Base-by-base conservation (phyloP, 2,797 vertebrate genomes). In the Glyptemys insculpta region DNA sequence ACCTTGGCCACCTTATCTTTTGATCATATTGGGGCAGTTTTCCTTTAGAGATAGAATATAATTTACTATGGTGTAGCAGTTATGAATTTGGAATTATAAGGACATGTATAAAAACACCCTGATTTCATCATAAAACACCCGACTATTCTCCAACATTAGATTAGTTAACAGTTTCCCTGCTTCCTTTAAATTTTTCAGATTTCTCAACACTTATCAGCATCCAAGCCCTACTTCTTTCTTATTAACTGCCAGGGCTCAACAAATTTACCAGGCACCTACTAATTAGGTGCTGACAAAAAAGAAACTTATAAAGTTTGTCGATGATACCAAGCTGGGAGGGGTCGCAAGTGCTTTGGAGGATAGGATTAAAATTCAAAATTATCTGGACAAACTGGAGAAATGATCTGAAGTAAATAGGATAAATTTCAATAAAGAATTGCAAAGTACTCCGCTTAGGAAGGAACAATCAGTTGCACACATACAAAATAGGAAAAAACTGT, bases 131-230 rank as follows among this genome's bases (percentile, higher is more conserved):
- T 12, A 41, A 72, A 41, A 25, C 37, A 41, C 37, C n/a, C 41
- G 37, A 41, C 21, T 41, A 21, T 41, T 72, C n/a, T 10, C 9
- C 50, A 29, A 53, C 0, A 0, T 3, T 1, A 0, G 79, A 57
- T 37, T 79, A 76, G 1, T 16, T 92, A 87, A 0, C 56, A 80
- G 12, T 72, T 92, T 19, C 44, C 34, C 2, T 3, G 34, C 5
- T 85, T 53, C 31, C 53, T 47, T 21, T 44, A 14, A 14, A 53
- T 81, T 57, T 82, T 62, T 59, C 59, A 65, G 59, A 16, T 18
- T n/a, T 65, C 59, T 65, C 18, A 41, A 23, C 31, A 62, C 59
- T 5, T 23, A 68, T 86, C 94, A 81, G 12, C 94, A 82, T 4
- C 16, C 44, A 88, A 25, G 37, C 23, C 37, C 41, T 14, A 74